Base-by-base conservation (phyloP, 2,113 vertebrate species). In the Pangasianodon hypophthalmus region DNA sequence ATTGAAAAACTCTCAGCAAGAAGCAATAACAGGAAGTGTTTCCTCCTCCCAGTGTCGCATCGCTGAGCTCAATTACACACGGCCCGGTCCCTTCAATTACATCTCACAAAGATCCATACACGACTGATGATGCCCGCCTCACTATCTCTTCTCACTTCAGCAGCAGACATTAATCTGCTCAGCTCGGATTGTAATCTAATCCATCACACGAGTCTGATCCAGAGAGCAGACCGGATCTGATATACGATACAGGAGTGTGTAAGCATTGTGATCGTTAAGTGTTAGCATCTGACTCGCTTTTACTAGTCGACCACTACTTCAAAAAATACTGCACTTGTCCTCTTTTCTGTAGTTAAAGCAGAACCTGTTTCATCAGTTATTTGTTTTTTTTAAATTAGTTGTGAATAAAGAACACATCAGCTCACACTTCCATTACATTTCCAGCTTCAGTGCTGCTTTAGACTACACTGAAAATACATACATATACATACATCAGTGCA, bases 31-130 rank as follows among this genome's bases (percentile, higher is more conserved):
- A 71, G 24, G 86, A 82, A 75, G 79, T 88, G 89, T 91, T 88
- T 92, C 50, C 89, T 44, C n/a, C 85, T 58, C 69, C 75, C 93
- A 92, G 89, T 88, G 91, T 92, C 90, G 89, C 93, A 92, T 92
- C 92, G 77, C 85, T 88, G 91, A 77, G 93, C 95, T 95, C 94
- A 94, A 95, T 95, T 96, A 96, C 94, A 92, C 94, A 92, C 93
- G 92, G 90, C 94, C 93, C 94, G 94, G 94, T 95, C 95, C 92
- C 92, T 95, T 94, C 94, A 96, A 96, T 96, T 95, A 96, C 94
- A 92, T 93, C 94, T 94, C 83, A 89, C 93, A 62, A 93, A 95
- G 94, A 96, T 96, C 95, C 91, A 96, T 96, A 93, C 75, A 88
- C 92, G 93, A 95, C 95, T 93, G 94, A 95, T 95, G 94, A 94